Base-by-base conservation (phyloP, 2,888 invertebrate genomes). In the Tortrix viridana region DNA sequence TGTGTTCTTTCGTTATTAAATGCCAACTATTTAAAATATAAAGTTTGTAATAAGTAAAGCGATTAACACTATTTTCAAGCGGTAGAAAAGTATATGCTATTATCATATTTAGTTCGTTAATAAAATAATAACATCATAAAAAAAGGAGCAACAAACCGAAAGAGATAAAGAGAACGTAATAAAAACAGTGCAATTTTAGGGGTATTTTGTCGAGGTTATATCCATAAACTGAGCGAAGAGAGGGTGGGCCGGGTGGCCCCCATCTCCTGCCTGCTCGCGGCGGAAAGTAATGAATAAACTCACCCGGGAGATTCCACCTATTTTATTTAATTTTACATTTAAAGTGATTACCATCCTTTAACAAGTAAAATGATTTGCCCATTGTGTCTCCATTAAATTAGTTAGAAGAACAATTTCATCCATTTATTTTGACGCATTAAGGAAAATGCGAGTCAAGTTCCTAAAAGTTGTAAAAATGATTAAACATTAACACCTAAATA, bases 101-200 rank as follows among this genome's bases (percentile, higher is more conserved):
- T 60, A 52, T 65, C 52, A 65, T 57, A 65, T 69, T 71, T 77
- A 80, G 82, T 79, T 83, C 77, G 73, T 81, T 85, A 87, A 89
- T 89, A 88, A 89, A 90, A 90, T 88, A 89, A 89, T 87, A 89
- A 86, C 82, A 75, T 79, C 81, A 83, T 87, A 84, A 89, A 87
- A 55, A 80, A 87, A 86, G 72, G 82, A 88, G 85, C 87, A 90
- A 87, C 88, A 89, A 89, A 91, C 88, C 89, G 84, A 90, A 86
- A 88, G 85, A 90, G 88, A 92, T 91, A 91, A 90, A 90, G 89
- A 86, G 85, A 88, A 86, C 84, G 88, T 89, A 90, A 92, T 91
- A 92, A 92, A 92, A 92, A 90, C 91, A 92, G 85, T 91, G 89
- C 91, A 92, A 91, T 91, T 92, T 91, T 90, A 91, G 89, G 91